A percentile compares a stretch with the other conserved stretches of the same genome.
phyloP scores from a whole-genome alignment of 2,113 vertebrate species.

The Orientallactaga bullata region DNA sequence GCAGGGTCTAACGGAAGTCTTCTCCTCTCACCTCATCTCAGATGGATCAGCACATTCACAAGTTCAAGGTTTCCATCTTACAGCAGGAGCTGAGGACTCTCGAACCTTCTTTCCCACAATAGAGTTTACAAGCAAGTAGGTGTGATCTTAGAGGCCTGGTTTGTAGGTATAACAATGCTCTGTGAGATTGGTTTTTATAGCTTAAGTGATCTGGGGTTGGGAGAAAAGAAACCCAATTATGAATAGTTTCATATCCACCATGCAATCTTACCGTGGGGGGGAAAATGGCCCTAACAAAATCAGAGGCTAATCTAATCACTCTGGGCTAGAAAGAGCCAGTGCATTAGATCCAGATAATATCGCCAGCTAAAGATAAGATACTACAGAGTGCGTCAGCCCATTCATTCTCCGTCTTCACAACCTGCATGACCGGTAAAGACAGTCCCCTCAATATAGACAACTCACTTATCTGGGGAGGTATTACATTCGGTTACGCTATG shows the following conservation, averaged over 20 bases:
- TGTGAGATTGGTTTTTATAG: background rate
- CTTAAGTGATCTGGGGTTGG: background rate
- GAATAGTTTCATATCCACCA: background rate
- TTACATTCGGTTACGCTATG: background rate
- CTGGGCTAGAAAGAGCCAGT: background rate
- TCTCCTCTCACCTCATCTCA: conserved; percentile 43
- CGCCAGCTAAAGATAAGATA: conserved; percentile 1
- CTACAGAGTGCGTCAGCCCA: background rate
- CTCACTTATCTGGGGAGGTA: background rate
- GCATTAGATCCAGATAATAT: background rate
- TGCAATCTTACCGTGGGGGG: background rate
- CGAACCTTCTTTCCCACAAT: background rate
- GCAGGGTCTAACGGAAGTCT: background rate
- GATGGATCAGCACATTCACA: conserved; percentile 35
- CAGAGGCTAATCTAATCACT: background rate
- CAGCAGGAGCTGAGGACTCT: background rate
- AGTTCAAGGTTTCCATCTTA: background rate
- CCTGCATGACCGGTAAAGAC: background rate
- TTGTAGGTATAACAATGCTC: background rate
- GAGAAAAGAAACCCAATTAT: too few species aligned
- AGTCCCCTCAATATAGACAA: background rate
- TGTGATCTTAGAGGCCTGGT: background rate
- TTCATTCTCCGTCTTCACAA: background rate
- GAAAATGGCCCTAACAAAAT: conserved; percentile 10
- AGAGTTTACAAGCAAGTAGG: background rate